Percentiles rank a stretch among this genome's conserved stretches.
phyloP scores from a whole-genome alignment of 2,888 invertebrate genomes.

The Hypsopygia costalis region DNA sequence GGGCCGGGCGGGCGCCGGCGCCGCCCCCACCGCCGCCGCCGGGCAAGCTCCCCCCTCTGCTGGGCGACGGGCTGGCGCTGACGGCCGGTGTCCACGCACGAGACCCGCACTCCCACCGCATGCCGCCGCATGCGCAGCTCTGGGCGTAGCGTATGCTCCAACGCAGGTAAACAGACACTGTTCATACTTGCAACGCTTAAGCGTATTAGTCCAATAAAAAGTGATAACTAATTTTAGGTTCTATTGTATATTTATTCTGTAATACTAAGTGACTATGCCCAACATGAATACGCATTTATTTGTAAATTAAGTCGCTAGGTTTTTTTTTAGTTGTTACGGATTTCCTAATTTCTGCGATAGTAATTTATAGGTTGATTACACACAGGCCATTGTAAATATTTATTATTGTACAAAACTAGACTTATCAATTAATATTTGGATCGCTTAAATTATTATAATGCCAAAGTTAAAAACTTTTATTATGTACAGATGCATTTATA shows the following conservation, averaged over 20 bases:
- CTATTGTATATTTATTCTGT: slow-evolving; percentile 61
- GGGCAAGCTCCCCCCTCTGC: slow-evolving; percentile 82
- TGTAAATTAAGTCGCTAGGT: slow-evolving; percentile 52
- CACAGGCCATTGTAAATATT: slow-evolving; percentile 50
- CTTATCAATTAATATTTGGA: slow-evolving; percentile 23
- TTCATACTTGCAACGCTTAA: slow-evolving; percentile 72
- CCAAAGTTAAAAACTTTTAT: slow-evolving; percentile 72
- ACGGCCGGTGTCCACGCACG: slow-evolving; percentile 64
- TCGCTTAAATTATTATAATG: slow-evolving; percentile 63
- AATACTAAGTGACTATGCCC: slow-evolving; percentile 32
- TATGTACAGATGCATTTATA: slow-evolving; percentile 70
- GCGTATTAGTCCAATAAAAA: slow-evolving; percentile 77
- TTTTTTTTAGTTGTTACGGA: slow-evolving; percentile 54
- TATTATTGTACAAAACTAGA: slow-evolving; percentile 19
- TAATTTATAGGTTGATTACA: slow-evolving; percentile 53
- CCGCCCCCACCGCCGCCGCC: slow-evolving; percentile 82
- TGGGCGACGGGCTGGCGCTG: slow-evolving; percentile 68
- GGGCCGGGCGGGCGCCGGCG: slow-evolving; percentile 80
- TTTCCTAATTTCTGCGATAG: slow-evolving; percentile 75
- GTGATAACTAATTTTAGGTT: slow-evolving; percentile 73
- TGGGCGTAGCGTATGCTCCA: slow-evolving; percentile 90
- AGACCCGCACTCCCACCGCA: slow-evolving; percentile 73
- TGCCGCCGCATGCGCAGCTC: slow-evolving; percentile 84
- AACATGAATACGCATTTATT: slow-evolving; percentile 53
- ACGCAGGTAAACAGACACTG: slow-evolving; percentile 80